Evolutionary conservation across 2,888 invertebrate genomes (phyloP), one percentile per base, ranked within the genome.

Genomic region (Asteroscopus sphinx): DNA sequence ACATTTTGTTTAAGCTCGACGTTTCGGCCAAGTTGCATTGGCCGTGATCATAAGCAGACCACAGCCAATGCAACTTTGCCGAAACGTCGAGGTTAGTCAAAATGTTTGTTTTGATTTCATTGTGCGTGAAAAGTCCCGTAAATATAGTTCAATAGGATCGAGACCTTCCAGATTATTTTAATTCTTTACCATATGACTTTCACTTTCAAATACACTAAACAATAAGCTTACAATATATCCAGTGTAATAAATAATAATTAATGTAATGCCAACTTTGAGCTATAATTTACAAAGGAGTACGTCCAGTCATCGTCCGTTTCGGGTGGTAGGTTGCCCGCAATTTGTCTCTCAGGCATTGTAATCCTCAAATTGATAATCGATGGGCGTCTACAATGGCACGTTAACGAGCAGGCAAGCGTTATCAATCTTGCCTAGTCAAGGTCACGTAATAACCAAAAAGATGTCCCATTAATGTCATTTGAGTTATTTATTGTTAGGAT

Each of bases 311-410:
- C 75, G 81, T 80, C 75, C 79, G 69, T 72, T 77, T 75, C 55
- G 69, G 71, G 59, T 77, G 55, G 61, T 68, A 57, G 61, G 54
- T 63, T 58, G 42, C 68, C 77, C 77, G 75, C 79, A 86, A 86
- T 86, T 87, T 87, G 88, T 86, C 86, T 82, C 79, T 45, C 46
- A 68, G 76, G 79, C 74, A 77, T 82, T 83, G 77, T 85, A 77
- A 81, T 80, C 79, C 80, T 81, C 79, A 87, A 88, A 89, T 87
- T 89, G 83, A 87, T 89, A 88, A 88, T 87, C 86, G 86, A 87
- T 86, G 84, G 80, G 75, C 77, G 74, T 68, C 73, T 77, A 87
- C 84, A 85, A 86, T 81, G 75, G 83, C 68, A 75, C 64, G 80
- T 81, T 88, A 89, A 88, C 87, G 86, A 88, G 82, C 83, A 67